These are phyloP conservation scores for Onychomys arenicola DNA, from an alignment of 2,797 vertebrate species.

Conservation along the genomic window DNA sequence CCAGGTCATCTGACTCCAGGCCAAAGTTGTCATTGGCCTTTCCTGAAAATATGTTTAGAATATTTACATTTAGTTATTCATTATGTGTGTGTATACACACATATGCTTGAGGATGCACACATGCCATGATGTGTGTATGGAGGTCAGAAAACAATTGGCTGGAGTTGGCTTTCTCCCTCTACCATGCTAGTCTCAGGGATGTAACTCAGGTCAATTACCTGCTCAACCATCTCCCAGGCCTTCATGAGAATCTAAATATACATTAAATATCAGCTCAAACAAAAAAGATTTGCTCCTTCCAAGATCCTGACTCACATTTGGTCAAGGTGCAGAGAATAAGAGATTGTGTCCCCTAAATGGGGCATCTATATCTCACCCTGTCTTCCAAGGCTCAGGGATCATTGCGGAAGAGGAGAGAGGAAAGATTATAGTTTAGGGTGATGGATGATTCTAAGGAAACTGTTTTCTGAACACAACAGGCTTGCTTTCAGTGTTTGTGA, in stretches of 20 bases:
- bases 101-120: not conserved
- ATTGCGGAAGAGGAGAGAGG: not conserved
- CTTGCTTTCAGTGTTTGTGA: not conserved
- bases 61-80: not conserved
- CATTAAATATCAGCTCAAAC: conserved; percentile 6
- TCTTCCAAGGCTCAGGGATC: not conserved
- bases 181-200: not conserved
- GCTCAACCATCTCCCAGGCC: not conserved
- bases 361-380: too few relatives aligned
- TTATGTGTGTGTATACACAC: too few relatives aligned
- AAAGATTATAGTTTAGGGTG: too few relatives aligned
- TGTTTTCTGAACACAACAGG: not conserved
- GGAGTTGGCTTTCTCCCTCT: not conserved
- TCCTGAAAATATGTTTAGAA: not conserved
- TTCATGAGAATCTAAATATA: not conserved
- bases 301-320: not conserved
- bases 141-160: not conserved
- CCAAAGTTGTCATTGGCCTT: not conserved
- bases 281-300: not conserved
- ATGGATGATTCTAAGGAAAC: not conserved
- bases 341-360: not conserved
- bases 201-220: not conserved
- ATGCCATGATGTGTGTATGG: not conserved
- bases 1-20: not conserved
- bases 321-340: not conserved